phyloP scores from a whole-genome alignment of 53 echinoderm and acorn worm species.

The Stichopus horrens region DNA sequence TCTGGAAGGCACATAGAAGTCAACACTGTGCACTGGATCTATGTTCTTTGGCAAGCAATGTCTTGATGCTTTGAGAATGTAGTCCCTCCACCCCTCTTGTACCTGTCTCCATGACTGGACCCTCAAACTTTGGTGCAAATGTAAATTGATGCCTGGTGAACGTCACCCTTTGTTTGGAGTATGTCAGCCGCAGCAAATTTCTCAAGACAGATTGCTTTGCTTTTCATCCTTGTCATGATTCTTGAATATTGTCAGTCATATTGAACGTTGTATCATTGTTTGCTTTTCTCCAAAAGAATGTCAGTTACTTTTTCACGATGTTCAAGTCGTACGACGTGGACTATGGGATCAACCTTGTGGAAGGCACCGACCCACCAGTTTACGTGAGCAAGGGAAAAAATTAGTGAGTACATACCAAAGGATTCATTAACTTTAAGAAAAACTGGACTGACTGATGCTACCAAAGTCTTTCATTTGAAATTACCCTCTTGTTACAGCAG shows the following conservation, averaged over 20 bases:
- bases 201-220: no score
- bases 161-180: neutral
- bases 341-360: conserved; percentile 70
- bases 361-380: conserved; percentile 50
- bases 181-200: no score
- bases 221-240: no score
- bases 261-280: neutral
- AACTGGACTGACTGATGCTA: no score
- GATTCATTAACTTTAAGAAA: no score
- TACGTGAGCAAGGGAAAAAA: conserved; percentile 55
- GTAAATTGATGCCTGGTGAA: neutral
- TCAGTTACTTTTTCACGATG: conserved; percentile 60
- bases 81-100: no score
- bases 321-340: conserved; percentile 84
- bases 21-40: no score
- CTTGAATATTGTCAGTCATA: neutral
- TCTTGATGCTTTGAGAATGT: no score
- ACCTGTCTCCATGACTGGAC: neutral
- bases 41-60: no score
- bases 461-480: no score
- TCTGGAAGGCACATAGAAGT: no score
- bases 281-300: conserved; percentile 59
- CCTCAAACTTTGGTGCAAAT: neutral
- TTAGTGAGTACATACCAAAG: conserved; percentile 62
- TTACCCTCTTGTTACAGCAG: no score